These are phyloP conservation scores for Lepisosteus oculatus DNA, from an alignment of 2,113 vertebrate genomes.

Conservation along the genomic window DNA sequence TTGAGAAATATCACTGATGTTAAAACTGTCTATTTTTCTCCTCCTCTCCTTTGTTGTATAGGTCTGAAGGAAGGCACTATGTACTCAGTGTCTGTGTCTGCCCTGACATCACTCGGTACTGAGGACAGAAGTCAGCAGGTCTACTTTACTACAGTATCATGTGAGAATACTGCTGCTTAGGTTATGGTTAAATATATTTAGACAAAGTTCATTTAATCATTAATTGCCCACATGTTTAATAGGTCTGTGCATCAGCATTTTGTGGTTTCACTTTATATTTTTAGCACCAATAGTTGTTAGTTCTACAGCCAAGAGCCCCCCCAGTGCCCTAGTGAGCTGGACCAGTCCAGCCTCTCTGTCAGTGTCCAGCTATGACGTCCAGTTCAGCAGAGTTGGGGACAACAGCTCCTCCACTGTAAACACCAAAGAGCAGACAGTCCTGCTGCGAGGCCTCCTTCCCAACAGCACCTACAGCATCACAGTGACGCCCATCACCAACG, in stretches of 20 bases:
- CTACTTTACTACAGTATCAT: background rate
- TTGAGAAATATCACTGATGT: no score
- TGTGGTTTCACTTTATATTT: background rate
- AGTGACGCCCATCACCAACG: background rate
- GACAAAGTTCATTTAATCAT: background rate
- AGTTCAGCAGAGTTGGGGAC: background rate
- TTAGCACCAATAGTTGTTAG: background rate
- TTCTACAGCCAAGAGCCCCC: background rate
- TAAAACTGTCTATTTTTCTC: no score
- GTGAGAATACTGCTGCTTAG: no score
- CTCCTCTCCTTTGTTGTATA: no score
- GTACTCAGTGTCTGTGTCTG: background rate
- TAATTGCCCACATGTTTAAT: no score
- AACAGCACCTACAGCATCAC: constrained; percentile 7
- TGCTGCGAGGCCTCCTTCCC: background rate
- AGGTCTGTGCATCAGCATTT: no score
- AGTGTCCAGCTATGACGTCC: background rate
- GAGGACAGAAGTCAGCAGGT: background rate
- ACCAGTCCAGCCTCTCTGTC: background rate
- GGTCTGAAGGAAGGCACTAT: no score
- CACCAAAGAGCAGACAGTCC: background rate
- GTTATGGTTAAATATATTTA: no score
- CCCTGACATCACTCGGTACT: background rate
- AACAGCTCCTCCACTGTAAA: background rate
- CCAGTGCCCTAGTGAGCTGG: background rate